These are phyloP conservation scores for Junonia oenone DNA, from an alignment of 2,888 invertebrate species.

Conservation along the genomic window DNA sequence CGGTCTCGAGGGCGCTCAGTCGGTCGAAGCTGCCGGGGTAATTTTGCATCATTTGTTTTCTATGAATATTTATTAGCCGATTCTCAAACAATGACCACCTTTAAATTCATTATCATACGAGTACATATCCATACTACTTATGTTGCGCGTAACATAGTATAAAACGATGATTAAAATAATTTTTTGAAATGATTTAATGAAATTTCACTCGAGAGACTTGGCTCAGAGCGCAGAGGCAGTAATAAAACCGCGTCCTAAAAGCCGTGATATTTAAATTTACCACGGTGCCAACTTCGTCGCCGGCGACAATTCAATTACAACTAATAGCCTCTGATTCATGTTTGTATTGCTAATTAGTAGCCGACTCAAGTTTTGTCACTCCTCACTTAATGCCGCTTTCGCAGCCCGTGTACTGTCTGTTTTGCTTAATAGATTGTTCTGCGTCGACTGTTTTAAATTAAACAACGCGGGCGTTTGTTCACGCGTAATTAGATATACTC, in stretches of 20 bases:
- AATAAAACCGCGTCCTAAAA: slow-evolving; percentile 55
- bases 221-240: slow-evolving; percentile 36
- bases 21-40: slow-evolving; percentile 49
- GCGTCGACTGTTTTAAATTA: slow-evolving; percentile 51
- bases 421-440: slow-evolving; percentile 69
- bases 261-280: slow-evolving; percentile 73
- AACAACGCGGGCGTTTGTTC: slow-evolving; percentile 53
- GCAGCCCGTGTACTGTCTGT: slow-evolving; percentile 46
- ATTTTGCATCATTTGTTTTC: slow-evolving; percentile 64
- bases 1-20: slow-evolving; percentile 44
- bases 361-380: slow-evolving; percentile 77
- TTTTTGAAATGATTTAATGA: slow-evolving; percentile 29
- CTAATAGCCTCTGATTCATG: slow-evolving; percentile 79
- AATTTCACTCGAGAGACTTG: slow-evolving; percentile 28
- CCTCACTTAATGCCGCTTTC: slow-evolving; percentile 61
- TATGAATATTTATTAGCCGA: slow-evolving; percentile 68
- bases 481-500: slow-evolving; percentile 45
- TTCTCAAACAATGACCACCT: slow-evolving; percentile 61
- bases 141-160: not conserved
- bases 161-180: slow-evolving; percentile 35
- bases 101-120: too few species aligned
- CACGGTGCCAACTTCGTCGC: slow-evolving; percentile 66
- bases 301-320: slow-evolving; percentile 77
- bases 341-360: slow-evolving; percentile 79
- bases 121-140: slow-evolving; percentile 2